These are phyloP conservation scores for Hermetia illucens DNA, from an alignment of 1,140 invertebrate species.

Conservation along the genomic window DNA sequence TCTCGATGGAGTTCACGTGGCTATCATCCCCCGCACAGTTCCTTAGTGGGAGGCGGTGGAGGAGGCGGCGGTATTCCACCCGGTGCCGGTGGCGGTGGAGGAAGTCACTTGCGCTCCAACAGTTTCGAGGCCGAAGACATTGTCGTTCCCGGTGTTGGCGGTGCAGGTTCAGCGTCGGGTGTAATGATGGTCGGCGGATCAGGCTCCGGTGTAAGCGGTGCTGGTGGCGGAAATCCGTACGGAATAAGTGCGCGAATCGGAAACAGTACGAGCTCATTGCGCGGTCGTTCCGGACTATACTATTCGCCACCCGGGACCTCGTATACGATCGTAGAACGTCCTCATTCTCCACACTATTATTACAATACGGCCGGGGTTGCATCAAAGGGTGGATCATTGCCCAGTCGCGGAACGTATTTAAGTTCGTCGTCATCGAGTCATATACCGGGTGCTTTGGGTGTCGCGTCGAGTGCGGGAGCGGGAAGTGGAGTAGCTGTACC, in stretches of 20 bases:
- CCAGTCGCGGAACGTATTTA: constrained; percentile 42
- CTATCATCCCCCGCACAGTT: constrained; percentile 22
- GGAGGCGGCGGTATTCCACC: not conserved
- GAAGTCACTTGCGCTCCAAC: constrained; percentile 21
- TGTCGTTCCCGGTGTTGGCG: constrained; percentile 9
- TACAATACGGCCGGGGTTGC: constrained; percentile 27
- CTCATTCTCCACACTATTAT: constrained; percentile 49
- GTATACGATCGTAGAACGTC: constrained; percentile 71
- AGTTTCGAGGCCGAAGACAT: constrained; percentile 29
- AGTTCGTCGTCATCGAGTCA: constrained; percentile 36
- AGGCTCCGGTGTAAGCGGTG: constrained; percentile 15
- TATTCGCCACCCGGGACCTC: constrained; percentile 60
- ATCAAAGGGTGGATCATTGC: constrained; percentile 29
- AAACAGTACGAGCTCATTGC: constrained; percentile 28
- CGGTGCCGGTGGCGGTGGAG: not conserved
- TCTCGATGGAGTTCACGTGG: constrained; percentile 28
- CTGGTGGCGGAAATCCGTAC: constrained; percentile 13
- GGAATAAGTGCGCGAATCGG: constrained; percentile 20
- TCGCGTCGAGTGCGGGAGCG: constrained; percentile 12
- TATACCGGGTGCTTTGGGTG: constrained; percentile 30
- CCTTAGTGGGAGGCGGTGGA: constrained; percentile 2
- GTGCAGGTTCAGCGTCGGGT: constrained; percentile 17
- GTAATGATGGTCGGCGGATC: no score
- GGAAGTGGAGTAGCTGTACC: constrained; percentile 20
- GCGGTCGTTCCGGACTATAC: constrained; percentile 41